Conservation (phyloP, 2,888 invertebrate species). For the Cinara cedri region DNA sequence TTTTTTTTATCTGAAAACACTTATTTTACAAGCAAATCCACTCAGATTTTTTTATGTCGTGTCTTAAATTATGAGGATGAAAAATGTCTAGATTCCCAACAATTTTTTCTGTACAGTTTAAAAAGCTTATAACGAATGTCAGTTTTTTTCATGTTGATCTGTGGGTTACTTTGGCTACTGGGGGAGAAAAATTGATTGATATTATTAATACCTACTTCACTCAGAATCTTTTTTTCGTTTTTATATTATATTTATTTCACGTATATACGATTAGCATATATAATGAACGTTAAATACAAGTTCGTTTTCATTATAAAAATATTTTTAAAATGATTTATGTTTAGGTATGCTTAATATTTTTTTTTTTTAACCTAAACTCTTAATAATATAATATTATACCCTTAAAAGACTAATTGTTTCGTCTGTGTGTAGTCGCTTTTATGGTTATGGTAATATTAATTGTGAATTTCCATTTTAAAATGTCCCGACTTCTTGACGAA, state of each 20-base stretch:
- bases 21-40: no score
- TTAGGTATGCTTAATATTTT: background rate
- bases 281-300: background rate
- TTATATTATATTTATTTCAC: background rate
- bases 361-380: background rate
- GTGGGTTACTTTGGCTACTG: no score
- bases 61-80: no score
- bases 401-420: constrained; percentile 27
- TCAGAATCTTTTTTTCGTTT: no score
- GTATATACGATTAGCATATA: background rate
- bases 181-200: no score
- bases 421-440: constrained; percentile 15
- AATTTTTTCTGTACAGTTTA: no score
- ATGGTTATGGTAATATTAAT: constrained; percentile 10
- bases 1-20: no score
- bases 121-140: no score
- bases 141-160: no score
- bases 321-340: constrained; percentile 35
- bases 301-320: background rate
- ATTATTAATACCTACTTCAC: no score
- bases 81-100: no score
- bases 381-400: constrained; percentile 9
- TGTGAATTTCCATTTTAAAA: constrained; percentile 34
- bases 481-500: constrained; percentile 34
- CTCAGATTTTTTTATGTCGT: no score